These are phyloP conservation scores for Drosophila ambigua DNA, from an alignment of 1,140 invertebrate genomes.

Conservation along the genomic window DNA sequence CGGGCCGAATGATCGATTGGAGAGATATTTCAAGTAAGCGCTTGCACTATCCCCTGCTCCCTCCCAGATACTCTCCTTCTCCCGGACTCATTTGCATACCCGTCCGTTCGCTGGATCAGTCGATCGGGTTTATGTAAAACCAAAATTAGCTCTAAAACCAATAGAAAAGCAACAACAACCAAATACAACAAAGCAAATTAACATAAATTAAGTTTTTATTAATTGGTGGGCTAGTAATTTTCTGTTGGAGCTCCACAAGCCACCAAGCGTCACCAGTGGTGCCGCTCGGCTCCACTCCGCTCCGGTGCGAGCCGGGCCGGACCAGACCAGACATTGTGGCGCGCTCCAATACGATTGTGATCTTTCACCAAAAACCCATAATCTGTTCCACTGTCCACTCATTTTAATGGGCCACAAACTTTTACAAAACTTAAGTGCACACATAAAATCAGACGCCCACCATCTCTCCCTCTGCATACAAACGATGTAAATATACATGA, in stretches of 20 bases:
- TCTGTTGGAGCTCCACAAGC: constrained; percentile 51
- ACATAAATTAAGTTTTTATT: constrained; percentile 82
- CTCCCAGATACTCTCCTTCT: constrained; percentile 9
- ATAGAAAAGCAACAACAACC: constrained; percentile 20
- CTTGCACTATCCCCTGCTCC: not conserved
- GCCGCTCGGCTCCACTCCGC: not conserved
- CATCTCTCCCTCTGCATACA: constrained; percentile 11
- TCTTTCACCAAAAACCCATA: constrained; percentile 66
- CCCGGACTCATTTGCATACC: constrained; percentile 63
- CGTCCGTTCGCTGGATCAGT: constrained; percentile 39
- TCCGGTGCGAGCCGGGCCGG: constrained; percentile 11
- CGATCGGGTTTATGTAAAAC: constrained; percentile 68
- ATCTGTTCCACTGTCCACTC: constrained; percentile 42
- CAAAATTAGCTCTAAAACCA: constrained; percentile 56
- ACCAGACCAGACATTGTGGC: constrained; percentile 65
- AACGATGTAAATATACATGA: constrained; percentile 14
- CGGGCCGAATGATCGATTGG: constrained; percentile 43
- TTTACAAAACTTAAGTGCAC: constrained; percentile 62
- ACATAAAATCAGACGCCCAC: constrained; percentile 56
- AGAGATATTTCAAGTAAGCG: constrained; percentile 31
- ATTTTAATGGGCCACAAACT: constrained; percentile 56
- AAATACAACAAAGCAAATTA: constrained; percentile 59
- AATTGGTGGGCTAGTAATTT: constrained; percentile 81
- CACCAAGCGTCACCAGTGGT: constrained; percentile 35
- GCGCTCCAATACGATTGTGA: constrained; percentile 47